Percentiles rank a stretch among this genome's conserved stretches.
Evolutionary conservation across 2,113 vertebrate species (phyloP).

Genomic region (Eira barbara): DNA sequence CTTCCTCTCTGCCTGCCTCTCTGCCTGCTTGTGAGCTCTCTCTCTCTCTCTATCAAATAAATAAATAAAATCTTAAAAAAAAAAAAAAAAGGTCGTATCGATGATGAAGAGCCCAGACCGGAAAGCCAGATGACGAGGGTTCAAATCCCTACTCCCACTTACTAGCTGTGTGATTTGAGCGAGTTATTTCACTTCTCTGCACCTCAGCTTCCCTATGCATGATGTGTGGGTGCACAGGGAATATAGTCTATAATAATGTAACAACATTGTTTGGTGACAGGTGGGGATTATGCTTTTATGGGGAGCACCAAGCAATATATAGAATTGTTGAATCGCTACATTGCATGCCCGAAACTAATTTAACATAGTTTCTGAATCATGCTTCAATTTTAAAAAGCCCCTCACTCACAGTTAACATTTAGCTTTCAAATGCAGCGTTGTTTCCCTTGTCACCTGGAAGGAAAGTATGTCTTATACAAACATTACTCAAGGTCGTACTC

Average conservation of each 20-base stretch:
- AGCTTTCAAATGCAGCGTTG: constrained; percentile 63
- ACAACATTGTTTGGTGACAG: neutral
- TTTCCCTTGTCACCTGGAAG: constrained; percentile 75
- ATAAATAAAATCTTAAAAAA: too few relatives aligned
- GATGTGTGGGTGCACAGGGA: neutral
- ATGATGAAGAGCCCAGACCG: neutral
- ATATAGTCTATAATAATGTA: neutral
- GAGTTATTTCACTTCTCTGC: neutral
- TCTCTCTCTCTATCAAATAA: too few relatives aligned
- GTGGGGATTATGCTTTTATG: neutral
- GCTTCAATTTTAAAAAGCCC: too few relatives aligned
- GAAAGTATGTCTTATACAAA: constrained; percentile 21
- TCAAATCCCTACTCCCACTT: neutral
- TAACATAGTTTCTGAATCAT: neutral
- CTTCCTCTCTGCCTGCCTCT: too few relatives aligned
- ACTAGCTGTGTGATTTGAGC: neutral
- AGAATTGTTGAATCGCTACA: neutral
- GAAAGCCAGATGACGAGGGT: neutral
- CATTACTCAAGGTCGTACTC: neutral
- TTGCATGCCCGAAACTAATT: neutral
- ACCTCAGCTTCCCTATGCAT: neutral
- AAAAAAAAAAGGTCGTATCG: neutral
- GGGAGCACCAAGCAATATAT: neutral
- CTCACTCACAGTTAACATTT: constrained; percentile 4
- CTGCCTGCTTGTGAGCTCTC: too few relatives aligned